These are phyloP conservation scores for Rhynchopsitta pachyrhyncha DNA, from an alignment of 2,113 vertebrate genomes.

Conservation along the genomic window DNA sequence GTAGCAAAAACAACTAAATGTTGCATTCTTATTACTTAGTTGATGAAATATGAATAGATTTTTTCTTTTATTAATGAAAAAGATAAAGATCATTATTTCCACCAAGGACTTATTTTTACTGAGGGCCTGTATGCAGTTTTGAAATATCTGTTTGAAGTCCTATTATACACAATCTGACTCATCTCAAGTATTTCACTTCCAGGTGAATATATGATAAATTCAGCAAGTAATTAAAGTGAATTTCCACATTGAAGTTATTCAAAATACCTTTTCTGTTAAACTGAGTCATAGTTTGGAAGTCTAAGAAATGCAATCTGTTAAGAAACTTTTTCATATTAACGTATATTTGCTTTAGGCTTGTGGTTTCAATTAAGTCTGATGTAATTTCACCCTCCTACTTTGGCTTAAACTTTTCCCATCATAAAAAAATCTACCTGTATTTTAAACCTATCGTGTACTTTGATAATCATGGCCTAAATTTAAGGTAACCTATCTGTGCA, in stretches of 20 bases:
- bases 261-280: not conserved
- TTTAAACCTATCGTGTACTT: not conserved
- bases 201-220: not conserved
- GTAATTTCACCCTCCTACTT: not conserved
- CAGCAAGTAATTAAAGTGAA: not conserved
- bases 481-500: rapidly evolving
- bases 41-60: not conserved
- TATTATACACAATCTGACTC: not conserved
- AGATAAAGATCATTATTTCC: not conserved
- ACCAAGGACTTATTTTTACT: not conserved
- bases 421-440: not conserved
- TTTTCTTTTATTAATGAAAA: not conserved
- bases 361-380: not conserved
- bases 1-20: not conserved
- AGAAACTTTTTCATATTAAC: not conserved
- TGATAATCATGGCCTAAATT: not conserved
- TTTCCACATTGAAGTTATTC: not conserved
- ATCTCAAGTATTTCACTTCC: not conserved
- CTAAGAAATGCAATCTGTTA: not conserved
- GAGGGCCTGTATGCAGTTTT: not conserved
- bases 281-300: not conserved
- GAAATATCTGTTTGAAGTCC: not conserved
- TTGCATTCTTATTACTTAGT: not conserved
- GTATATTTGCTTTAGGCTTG: not conserved
- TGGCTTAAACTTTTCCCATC: not conserved